Base-by-base conservation (phyloP, 2,113 vertebrate species). In the Grammomys dolichurus region DNA sequence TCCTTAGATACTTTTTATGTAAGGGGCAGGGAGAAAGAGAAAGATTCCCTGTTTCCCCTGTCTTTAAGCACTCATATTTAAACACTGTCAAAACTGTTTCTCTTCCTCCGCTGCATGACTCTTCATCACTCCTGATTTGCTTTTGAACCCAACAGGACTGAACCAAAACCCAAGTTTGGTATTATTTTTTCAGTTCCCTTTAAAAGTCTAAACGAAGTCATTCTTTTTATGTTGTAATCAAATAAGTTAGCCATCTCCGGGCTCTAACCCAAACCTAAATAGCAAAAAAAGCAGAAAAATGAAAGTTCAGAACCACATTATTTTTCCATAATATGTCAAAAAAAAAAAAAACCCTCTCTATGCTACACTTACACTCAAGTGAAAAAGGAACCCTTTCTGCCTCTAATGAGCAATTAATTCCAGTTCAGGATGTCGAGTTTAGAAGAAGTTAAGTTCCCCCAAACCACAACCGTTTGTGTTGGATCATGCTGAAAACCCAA, bases 361-460 rank as follows among this genome's bases (percentile, higher is more conserved):
- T 77, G 36, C 82, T 96, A 4, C 6, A 26, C 96, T 97, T 98
- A 93, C 65, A 98, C 97, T 98, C 97, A 94, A 89, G 81, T 97
- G 97, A 98, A 98, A 98, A 97, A 98, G 96, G 95, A 98, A 87
- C 97, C 98, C 97, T 98, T 98, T 98, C 97, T 98, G 97, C 98
- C 97, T 98, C 97, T 98, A 98, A 98, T 97, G 98, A 98, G 98
- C 98, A 98, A 98, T 99, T 98, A 98, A 98, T 98, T 98, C 98
- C 96, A 97, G 93, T 92, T 98, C 98, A 98, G 98, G 98, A 98
- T 98, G 98, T 97, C 87, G 76, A 97, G 92, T 98, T 98, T 98
- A 98, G 97, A 98, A 96, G 98, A 98, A 96, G 94, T 97, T 98
- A 97, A 97, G 96, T 98, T 98, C 94, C 98, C 96, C 95, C 96